Conservation (phyloP, 2,888 invertebrate species). For the Phyto melanocephala region DNA sequence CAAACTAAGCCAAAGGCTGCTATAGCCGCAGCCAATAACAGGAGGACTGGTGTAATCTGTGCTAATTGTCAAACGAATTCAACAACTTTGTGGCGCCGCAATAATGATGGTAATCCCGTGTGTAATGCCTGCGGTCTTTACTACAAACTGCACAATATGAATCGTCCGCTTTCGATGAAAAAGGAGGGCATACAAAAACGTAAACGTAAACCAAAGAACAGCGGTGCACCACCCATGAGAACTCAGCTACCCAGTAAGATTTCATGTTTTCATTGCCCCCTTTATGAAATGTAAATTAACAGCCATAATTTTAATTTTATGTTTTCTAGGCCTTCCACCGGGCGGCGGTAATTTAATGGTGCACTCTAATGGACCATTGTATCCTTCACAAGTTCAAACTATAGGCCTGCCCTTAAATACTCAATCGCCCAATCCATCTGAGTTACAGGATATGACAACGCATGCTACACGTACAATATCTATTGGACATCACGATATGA, state of each 20-base stretch:
- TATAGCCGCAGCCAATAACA: conserved; percentile 73
- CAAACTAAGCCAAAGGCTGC: conserved; percentile 76
- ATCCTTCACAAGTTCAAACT: conserved; percentile 76
- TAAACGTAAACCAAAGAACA: conserved; percentile 91
- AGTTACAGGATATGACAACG: conserved; percentile 76
- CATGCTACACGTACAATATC: conserved; percentile 62
- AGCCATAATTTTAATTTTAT: neutral
- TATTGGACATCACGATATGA: conserved; percentile 66
- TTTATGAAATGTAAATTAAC: neutral
- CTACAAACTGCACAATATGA: conserved; percentile 80
- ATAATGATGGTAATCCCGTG: conserved; percentile 91
- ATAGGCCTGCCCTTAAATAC: conserved; percentile 67
- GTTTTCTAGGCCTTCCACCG: conserved; percentile 70
- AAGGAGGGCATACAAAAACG: conserved; percentile 99
- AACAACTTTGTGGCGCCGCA: conserved; percentile 91
- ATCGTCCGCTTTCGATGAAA: conserved; percentile 97
- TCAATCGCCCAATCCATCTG: conserved; percentile 63
- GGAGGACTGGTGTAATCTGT: conserved; percentile 79
- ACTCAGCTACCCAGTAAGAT: conserved; percentile 74
- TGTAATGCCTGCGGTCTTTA: conserved; percentile 89
- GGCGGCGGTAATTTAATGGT: conserved; percentile 69
- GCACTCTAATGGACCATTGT: conserved; percentile 70
- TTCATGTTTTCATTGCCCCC: neutral
- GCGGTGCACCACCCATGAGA: conserved; percentile 71
- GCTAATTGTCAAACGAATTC: conserved; percentile 83